Percentiles rank a stretch among this genome's conserved stretches.
These are phyloP conservation scores for Phytoseiulus persimilis DNA, from an alignment of 2,888 invertebrate species.

Conservation along the genomic window DNA sequence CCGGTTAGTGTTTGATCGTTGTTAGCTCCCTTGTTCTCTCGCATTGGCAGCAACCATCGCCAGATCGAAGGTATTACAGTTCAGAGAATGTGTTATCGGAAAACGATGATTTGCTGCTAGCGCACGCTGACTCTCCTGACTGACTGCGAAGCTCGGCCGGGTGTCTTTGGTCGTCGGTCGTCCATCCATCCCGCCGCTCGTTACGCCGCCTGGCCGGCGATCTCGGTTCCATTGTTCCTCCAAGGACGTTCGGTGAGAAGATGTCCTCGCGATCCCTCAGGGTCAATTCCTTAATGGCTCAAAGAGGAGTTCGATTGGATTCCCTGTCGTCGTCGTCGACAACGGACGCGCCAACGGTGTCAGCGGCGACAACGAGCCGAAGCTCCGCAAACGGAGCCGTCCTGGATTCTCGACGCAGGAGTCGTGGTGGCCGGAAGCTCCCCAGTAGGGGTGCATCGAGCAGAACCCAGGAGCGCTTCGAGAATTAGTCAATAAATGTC, in stretches of 20 bases:
- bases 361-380: too few species aligned
- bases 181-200: too few species aligned
- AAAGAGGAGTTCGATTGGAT: background rate
- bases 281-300: background rate
- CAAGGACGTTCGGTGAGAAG: background rate
- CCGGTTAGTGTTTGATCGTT: background rate
- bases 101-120: constrained; percentile 5
- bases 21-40: background rate
- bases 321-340: background rate
- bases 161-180: too few species aligned
- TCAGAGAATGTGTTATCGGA: background rate
- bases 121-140: background rate
- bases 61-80: background rate
- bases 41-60: background rate
- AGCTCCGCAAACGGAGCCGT: too few species aligned
- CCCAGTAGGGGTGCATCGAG: background rate
- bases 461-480: background rate
- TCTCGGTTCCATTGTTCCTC: too few species aligned
- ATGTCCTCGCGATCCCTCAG: background rate
- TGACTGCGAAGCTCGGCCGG: background rate
- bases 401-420: too few species aligned
- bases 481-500: background rate
- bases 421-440: background rate
- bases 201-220: too few species aligned
- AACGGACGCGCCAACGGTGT: too few species aligned